A percentile compares a stretch with the other conserved stretches of the same genome.
Conservation (phyloP, 2,888 invertebrate genomes). For the Meghimatium bilineatum region DNA sequence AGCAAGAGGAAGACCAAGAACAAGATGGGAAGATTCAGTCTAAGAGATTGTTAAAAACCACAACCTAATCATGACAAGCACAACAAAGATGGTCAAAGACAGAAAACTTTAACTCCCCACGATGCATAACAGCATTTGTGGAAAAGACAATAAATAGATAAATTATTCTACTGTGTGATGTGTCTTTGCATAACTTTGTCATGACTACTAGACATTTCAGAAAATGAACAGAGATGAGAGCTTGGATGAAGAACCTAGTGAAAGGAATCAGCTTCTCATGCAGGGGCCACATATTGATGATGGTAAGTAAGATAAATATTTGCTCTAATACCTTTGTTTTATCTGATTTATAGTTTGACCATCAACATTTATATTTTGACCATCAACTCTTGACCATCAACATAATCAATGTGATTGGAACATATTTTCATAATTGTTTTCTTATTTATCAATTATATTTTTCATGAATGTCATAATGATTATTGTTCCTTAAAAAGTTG, state of each 20-base stretch:
- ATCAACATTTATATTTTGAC: background rate
- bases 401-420: background rate
- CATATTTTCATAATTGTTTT: background rate
- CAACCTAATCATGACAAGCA: too few relatives aligned
- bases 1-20: too few relatives aligned
- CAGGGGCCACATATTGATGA: background rate
- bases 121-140: too few relatives aligned
- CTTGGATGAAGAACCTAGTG: conserved; percentile 19
- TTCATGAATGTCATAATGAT: background rate
- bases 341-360: background rate
- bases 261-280: conserved; percentile 15
- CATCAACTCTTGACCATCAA: background rate
- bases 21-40: too few relatives aligned
- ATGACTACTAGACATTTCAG: background rate
- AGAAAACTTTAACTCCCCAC: too few relatives aligned
- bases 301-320: background rate
- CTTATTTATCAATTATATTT: background rate
- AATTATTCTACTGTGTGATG: too few relatives aligned
- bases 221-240: background rate
- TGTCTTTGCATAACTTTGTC: too few relatives aligned
- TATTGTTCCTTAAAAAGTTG: background rate
- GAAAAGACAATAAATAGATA: too few relatives aligned
- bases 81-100: too few relatives aligned
- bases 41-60: too few relatives aligned
- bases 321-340: background rate